phyloP scores from a whole-genome alignment of 2,888 invertebrate species.

The Ennomos quercinarius region DNA sequence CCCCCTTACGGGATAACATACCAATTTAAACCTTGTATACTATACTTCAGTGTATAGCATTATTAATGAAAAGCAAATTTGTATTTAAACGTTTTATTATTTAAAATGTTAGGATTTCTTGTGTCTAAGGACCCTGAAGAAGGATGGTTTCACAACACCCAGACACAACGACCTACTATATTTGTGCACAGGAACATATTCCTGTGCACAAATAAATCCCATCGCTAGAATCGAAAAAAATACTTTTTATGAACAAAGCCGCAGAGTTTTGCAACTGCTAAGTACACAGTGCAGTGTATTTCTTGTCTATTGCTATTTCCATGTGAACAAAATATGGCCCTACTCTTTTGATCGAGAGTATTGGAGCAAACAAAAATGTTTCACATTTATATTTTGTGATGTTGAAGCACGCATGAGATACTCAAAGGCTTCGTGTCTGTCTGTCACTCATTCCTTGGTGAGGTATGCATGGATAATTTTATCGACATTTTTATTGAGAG shows the following conservation, averaged over 20 bases:
- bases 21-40: too few relatives aligned
- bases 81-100: too few relatives aligned
- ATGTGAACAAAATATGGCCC: constrained; percentile 31
- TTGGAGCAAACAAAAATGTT: constrained; percentile 30
- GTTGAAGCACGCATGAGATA: constrained; percentile 36
- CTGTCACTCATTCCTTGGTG: constrained; percentile 35
- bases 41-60: too few relatives aligned
- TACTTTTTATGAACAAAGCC: background rate
- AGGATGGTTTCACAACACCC: too few relatives aligned
- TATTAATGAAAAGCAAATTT: too few relatives aligned
- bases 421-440: constrained; percentile 33
- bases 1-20: too few relatives aligned
- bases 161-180: too few relatives aligned
- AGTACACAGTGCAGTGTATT: background rate
- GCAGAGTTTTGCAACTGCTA: background rate
- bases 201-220: too few relatives aligned
- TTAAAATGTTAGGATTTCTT: too few relatives aligned
- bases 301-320: constrained; percentile 36
- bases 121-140: too few relatives aligned
- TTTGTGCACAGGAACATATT: too few relatives aligned
- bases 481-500: constrained; percentile 33
- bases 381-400: constrained; percentile 32
- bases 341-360: constrained; percentile 30
- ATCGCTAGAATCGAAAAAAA: too few relatives aligned
- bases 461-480: constrained; percentile 38